phyloP scores from a whole-genome alignment of 2,888 invertebrate species.

The Platynereis dumerilii region DNA sequence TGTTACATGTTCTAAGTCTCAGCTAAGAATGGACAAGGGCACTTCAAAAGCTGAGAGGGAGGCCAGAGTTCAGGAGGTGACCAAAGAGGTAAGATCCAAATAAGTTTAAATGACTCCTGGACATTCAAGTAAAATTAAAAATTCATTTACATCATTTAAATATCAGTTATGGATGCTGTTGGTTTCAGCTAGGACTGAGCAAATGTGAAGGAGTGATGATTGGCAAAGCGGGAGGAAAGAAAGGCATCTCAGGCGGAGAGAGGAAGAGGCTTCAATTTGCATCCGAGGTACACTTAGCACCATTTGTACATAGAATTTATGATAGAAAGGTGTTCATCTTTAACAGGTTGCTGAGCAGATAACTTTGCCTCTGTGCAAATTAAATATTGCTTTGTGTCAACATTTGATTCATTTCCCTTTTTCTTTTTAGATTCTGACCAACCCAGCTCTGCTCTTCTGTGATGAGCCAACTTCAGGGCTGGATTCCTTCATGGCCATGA shows the following conservation, averaged over 20 bases:
- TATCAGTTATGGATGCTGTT: too few relatives aligned
- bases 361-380: too few relatives aligned
- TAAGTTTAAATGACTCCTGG: too few relatives aligned
- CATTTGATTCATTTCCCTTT: too few relatives aligned
- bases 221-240: constrained; percentile 83
- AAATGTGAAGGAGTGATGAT: constrained; percentile 92
- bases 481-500: constrained; percentile 96
- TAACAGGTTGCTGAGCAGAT: too few relatives aligned
- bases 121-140: too few relatives aligned
- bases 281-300: constrained; percentile 76
- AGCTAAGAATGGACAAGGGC: constrained; percentile 51
- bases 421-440: constrained; percentile 79
- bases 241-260: constrained; percentile 96
- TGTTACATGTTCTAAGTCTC: constrained; percentile 65
- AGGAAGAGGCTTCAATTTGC: constrained; percentile 94
- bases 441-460: constrained; percentile 93
- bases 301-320: too few relatives aligned
- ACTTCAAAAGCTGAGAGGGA: constrained; percentile 42
- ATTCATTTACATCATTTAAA: too few relatives aligned
- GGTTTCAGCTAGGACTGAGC: constrained; percentile 76
- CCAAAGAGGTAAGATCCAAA: constrained; percentile 56
- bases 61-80: constrained; percentile 54
- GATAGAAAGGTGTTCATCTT: too few relatives aligned
- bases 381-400: too few relatives aligned
- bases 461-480: constrained; percentile 97